Conservation (phyloP, 2,113 vertebrate genomes). For the Rhea americana region DNA sequence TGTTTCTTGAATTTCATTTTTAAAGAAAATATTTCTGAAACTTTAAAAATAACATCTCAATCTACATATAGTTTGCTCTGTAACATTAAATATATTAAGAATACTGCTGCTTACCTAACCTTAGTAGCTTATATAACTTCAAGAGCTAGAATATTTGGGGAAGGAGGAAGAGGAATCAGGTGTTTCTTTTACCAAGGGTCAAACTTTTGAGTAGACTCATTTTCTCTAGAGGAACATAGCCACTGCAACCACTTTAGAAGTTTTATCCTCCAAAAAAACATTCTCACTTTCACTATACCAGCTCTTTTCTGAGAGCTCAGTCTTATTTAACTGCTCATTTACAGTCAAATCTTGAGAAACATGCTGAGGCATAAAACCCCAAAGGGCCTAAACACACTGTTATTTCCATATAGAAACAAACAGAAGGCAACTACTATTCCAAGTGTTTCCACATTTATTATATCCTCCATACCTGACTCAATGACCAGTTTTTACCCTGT, state of each 20-base stretch:
- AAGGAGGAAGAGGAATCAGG: neutral
- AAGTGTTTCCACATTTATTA: neutral
- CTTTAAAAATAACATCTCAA: neutral
- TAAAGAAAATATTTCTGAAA: neutral
- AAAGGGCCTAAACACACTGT: neutral
- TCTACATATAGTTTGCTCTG: neutral
- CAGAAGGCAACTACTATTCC: neutral
- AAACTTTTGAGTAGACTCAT: neutral
- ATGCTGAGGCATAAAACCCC: neutral
- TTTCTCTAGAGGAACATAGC: neutral
- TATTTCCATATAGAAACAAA: neutral
- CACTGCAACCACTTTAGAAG: neutral
- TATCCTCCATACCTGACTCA: constrained; percentile 67
- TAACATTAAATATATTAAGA: neutral
- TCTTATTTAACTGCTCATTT: neutral
- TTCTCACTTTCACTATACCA: neutral
- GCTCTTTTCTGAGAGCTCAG: neutral
- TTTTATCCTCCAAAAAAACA: too few species aligned
- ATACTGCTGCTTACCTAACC: neutral
- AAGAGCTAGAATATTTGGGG: neutral
- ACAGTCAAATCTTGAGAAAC: neutral
- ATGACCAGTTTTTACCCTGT: constrained; percentile 75
- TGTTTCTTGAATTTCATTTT: neutral
- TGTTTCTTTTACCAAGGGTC: neutral
- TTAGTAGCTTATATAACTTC: neutral